Evolutionary conservation across 2,113 vertebrate genomes (phyloP), one percentile per base, ranked within the genome.

Genomic region (Oreochromis niloticus): DNA sequence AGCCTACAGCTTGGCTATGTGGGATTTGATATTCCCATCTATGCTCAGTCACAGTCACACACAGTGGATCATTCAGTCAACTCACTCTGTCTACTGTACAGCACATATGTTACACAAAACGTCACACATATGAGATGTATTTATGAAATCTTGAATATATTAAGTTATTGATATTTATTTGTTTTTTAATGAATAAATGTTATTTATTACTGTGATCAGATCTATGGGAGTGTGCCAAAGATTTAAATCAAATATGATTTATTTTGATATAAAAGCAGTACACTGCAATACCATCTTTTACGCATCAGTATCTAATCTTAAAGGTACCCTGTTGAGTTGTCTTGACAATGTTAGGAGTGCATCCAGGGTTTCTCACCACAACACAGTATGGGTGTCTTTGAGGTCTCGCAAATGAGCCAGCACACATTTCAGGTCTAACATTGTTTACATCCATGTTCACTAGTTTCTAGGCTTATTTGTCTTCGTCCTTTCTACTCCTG

Each of bases 181-280:
- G 41, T 98, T 78, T 30, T 95, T 83, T 84, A 86, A 88, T 50
- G 16, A 96, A 93, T 91, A 90, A 88, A 95, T 97, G 96, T 95
- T 97, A 98, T 98, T 98, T 97, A 97, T 97, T 97, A 83, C 90
- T 96, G 89, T 90, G 57, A 85, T 79, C 57, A 96, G 92, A 93
- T 96, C 95, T 97, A 94, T 97, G 94, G 95, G 95, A 97, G 95
- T 96, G 96, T 97, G 97, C 96, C 97, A 98, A 97, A 97, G 90
- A 94, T 93, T 95, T 95, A 94, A 94, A 57, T 66, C 7, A 52
- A 81, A 82, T 12, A 30, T 52, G 61, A 78, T 27, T 50, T 54
- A 54, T 43, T 85, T 90, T 66, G 22, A 59, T 41, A 48, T 73
- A 56, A 63, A 87, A 80, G 66, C 56, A 52, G 52, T 68, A 32